phyloP scores from a whole-genome alignment of 2,113 vertebrate species.

The Eira barbara region DNA sequence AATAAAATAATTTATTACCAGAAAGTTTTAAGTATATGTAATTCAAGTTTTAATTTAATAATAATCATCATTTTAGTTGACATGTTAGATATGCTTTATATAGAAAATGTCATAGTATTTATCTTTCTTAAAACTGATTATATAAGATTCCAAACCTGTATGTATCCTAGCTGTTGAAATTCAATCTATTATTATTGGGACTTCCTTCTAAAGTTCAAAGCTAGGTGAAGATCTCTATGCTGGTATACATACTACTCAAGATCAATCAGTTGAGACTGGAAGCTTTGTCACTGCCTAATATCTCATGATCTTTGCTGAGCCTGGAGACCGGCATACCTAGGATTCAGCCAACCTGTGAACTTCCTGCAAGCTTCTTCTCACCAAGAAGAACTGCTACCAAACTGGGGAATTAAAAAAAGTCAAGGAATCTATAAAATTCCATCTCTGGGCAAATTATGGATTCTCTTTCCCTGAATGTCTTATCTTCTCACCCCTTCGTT shows the following conservation, averaged over 20 bases:
- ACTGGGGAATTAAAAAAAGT: neutral
- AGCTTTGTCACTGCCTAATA: neutral
- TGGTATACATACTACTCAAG: neutral
- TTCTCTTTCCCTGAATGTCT: neutral
- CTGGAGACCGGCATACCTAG: neutral
- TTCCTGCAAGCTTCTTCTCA: neutral
- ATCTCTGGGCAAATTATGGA: neutral
- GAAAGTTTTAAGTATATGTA: neutral
- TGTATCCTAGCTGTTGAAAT: neutral
- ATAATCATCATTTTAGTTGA: neutral
- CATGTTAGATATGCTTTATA: neutral
- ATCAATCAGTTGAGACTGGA: neutral
- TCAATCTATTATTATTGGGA: neutral
- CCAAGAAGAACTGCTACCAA: too few species aligned
- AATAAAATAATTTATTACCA: neutral
- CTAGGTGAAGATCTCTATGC: neutral
- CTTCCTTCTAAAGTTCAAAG: neutral
- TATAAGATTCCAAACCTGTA: neutral
- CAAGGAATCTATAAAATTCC: neutral
- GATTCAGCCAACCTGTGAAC: neutral
- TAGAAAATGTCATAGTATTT: neutral
- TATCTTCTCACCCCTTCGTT: neutral
- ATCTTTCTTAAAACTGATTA: neutral
- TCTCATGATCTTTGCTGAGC: neutral
- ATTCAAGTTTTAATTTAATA: neutral